These are phyloP conservation scores for Hippocampus guttulatus DNA, from an alignment of 2,113 vertebrate species.

Conservation along the genomic window DNA sequence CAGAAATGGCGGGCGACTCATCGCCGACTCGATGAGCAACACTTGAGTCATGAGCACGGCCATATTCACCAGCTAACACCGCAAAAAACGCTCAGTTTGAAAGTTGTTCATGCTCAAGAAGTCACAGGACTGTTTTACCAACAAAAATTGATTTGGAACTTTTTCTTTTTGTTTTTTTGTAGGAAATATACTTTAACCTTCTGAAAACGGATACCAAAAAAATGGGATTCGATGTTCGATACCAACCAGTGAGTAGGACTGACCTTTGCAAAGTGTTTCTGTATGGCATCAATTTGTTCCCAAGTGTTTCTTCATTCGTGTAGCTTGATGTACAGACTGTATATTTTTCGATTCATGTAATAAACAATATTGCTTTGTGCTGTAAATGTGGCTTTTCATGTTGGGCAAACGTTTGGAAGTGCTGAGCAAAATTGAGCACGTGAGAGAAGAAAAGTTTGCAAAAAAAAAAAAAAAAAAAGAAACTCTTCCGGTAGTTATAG, in stretches of 20 bases:
- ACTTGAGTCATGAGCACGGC: constrained; percentile 72
- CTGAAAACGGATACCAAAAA: constrained; percentile 20
- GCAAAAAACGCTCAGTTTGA: constrained; percentile 51
- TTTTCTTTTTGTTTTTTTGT: background rate
- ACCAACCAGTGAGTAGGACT: constrained; percentile 45
- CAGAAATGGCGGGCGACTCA: constrained; percentile 67
- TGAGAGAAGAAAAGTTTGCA: background rate
- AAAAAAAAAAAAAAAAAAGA: constrained; percentile 2
- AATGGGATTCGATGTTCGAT: constrained; percentile 49
- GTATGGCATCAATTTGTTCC: background rate
- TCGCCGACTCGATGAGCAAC: constrained; percentile 71
- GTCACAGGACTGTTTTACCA: constrained; percentile 32
- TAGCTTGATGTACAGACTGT: background rate
- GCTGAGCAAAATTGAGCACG: constrained; percentile 3
- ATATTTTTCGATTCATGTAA: no score
- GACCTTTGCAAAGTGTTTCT: constrained; percentile 10
- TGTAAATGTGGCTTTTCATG: constrained; percentile 10
- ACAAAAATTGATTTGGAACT: no score
- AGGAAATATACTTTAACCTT: constrained; percentile 40
- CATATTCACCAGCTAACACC: constrained; percentile 46
- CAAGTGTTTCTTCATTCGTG: background rate
- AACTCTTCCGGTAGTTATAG: constrained; percentile 5
- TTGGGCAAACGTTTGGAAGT: constrained; percentile 15
- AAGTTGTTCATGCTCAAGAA: constrained; percentile 48
- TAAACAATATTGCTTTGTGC: background rate